Evolutionary conservation across 2,888 invertebrate species (phyloP), one percentile per base, ranked within the genome.

Genomic region (Gisinianus flammeolus): DNA sequence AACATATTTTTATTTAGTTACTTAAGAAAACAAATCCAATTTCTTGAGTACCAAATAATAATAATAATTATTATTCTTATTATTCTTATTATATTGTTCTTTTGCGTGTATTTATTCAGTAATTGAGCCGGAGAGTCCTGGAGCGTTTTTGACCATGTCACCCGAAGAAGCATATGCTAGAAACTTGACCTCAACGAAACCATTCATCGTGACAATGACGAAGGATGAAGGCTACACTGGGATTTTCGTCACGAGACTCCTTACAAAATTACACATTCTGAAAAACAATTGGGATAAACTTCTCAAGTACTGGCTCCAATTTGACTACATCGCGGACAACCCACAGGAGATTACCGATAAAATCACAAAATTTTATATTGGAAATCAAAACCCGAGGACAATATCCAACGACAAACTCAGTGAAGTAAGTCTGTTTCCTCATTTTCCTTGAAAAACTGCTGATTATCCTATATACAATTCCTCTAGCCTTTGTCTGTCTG

Each of bases 331-430:
- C 56, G 71, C 76, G 5, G 22, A 73, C 3, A 52, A 80, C 30
- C 54, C 76, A 2, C 66, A 75, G 10, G 73, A 77, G 31, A 54
- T 82, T 2, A 77, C 79, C 0, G 56, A 77, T 8, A 80, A 81
- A 73, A 75, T 83, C 64, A 76, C 70, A n/a, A 69, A 79, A 16
- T 82, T 78, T 35, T 83, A 82, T 28, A 76, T 82, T 12, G 78
- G 79, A 35, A 74, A 79, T n/a, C 75, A 79, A 77, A 62, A 77
- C 8, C 72, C 81, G 8, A 58, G 69, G 8, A 73, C 76, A 4
- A 79, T 81, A 0, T 44, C 78, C 19, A 56, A 70, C 52, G 71
- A 76, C 12, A 80, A 74, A 26, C 62, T 24, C 73, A 80, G 22
- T 80, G 79, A 77, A 64, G 52, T 69, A 8, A 69, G 31, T n/a